phyloP scores from a whole-genome alignment of 92 coral and sea anemone species.

The Anthopleura xanthogrammica region DNA sequence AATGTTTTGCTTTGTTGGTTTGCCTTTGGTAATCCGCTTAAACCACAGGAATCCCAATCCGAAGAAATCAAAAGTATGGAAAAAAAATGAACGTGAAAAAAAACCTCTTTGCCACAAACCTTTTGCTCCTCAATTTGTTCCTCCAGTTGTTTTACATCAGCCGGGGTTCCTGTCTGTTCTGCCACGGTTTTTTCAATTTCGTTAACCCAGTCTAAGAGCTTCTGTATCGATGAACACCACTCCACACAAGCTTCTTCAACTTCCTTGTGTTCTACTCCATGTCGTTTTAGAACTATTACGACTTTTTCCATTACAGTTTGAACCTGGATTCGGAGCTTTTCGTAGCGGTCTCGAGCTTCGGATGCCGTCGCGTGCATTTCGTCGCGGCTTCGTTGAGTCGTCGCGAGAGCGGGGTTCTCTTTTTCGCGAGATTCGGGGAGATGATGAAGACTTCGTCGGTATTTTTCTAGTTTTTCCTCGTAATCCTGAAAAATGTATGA shows the following conservation, averaged over 20 bases:
- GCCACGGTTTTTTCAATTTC: slow-evolving; percentile 87
- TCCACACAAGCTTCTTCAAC: slow-evolving; percentile 86
- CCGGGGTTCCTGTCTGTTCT: slow-evolving; percentile 83
- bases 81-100: too few species aligned
- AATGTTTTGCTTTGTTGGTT: too few species aligned
- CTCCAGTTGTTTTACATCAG: slow-evolving; percentile 79
- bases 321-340: slow-evolving; percentile 67
- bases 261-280: slow-evolving; percentile 82
- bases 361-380: slow-evolving; percentile 62
- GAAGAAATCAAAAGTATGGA: too few species aligned
- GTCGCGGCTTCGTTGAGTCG: slow-evolving; percentile 73
- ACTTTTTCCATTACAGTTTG: slow-evolving; percentile 68
- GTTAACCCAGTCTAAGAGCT: slow-evolving; percentile 93
- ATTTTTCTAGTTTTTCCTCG: slow-evolving; percentile 67
- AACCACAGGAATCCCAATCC: too few species aligned
- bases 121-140: slow-evolving; percentile 88
- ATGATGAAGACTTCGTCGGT: slow-evolving; percentile 72
- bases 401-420: slow-evolving; percentile 62
- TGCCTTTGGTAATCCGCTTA: too few species aligned
- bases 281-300: slow-evolving; percentile 67
- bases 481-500: slow-evolving; percentile 33
- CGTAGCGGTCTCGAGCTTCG: slow-evolving; percentile 72
- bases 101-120: slow-evolving; percentile 40
- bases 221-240: slow-evolving; percentile 94
- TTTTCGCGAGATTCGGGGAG: slow-evolving; percentile 81